A percentile compares a stretch with the other conserved stretches of the same genome.
phyloP scores from a whole-genome alignment of 2,113 vertebrate species.

The Bos indicus region DNA sequence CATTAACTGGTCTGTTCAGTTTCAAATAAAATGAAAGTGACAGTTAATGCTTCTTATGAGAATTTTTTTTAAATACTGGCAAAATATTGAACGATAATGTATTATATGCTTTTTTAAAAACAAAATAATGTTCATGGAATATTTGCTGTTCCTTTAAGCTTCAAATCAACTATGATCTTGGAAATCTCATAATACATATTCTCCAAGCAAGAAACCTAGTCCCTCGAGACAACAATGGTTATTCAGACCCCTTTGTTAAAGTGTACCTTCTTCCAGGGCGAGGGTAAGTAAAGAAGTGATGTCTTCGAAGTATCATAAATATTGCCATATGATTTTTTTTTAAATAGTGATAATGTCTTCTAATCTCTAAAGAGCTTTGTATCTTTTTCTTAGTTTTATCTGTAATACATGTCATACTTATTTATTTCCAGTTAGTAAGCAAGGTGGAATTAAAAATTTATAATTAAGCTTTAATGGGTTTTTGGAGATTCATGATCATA shows the following conservation, averaged over 20 bases:
- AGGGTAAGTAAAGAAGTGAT: conserved; percentile 87
- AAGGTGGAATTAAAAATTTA: not conserved
- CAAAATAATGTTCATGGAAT: conserved; percentile 22
- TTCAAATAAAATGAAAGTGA: conserved; percentile 43
- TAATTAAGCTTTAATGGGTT: not conserved
- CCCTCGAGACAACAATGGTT: conserved; percentile 94
- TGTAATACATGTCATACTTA: not conserved
- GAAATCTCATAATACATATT: conserved; percentile 97
- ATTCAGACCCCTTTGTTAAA: conserved; percentile 98
- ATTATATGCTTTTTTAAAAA: not conserved
- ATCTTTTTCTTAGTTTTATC: not conserved
- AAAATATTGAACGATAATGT: not conserved
- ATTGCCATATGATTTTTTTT: not conserved
- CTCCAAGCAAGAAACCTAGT: conserved; percentile 97
- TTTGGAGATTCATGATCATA: not conserved
- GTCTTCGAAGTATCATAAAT: not conserved
- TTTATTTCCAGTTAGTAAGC: not conserved
- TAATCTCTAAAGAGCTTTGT: not conserved
- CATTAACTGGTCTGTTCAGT: not conserved
- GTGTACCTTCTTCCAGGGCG: conserved; percentile 98
- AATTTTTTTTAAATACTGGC: not conserved
- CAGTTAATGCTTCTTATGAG: not conserved
- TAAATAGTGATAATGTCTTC: not conserved
- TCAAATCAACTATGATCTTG: conserved; percentile 98
- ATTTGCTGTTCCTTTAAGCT: conserved; percentile 84